Base-by-base conservation (phyloP, 2,113 vertebrate species). In the Alethe castanea region DNA sequence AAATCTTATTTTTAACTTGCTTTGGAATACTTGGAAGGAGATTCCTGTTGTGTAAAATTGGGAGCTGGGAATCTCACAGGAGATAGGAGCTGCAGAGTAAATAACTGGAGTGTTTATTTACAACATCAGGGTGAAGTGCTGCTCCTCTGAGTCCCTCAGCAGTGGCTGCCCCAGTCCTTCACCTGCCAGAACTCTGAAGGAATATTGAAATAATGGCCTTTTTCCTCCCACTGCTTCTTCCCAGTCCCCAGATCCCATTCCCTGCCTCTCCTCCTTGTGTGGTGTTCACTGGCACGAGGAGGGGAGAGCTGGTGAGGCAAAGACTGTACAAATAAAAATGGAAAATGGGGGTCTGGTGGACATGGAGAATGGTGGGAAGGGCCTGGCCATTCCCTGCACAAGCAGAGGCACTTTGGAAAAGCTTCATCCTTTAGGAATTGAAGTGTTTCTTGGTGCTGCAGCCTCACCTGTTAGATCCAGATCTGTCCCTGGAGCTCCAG, bases 1-100 rank as follows among this genome's bases (percentile, higher is more conserved):
- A 40, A 47, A 72, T 86, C 53, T 92, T 71, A 60, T 70, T 90
- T 95, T 92, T 78, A 61, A 74, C 17, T 17, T 9, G 26, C 44
- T 88, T 83, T 74, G 25, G 52, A 71, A 56, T 47, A 60, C 8
- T 81, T 90, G 23, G 19, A 64, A 88, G 9, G 66, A 44, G 47
- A 73, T 86, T 71, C 67, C 44, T 56, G 52, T 36, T 25, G 60
- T 86, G 74, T 77, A 36, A 80, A 88, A 35, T 3, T n/a, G 50
- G 22, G 67, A 77, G 64, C 24, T 73, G 71, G 71, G 64, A 42
- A 53, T 87, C 31, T 86, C 73, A 11, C 0, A 67, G 89, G 83
- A 71, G 45, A 11, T 8, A 2, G 0, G 33, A 57, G 45, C n/a
- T 35, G 42, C 45, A 66, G 79, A 48, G 62, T 35, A 48, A 84